Conservation (phyloP, 2,888 invertebrate genomes). For the Hirtodrosophila cameraria region DNA sequence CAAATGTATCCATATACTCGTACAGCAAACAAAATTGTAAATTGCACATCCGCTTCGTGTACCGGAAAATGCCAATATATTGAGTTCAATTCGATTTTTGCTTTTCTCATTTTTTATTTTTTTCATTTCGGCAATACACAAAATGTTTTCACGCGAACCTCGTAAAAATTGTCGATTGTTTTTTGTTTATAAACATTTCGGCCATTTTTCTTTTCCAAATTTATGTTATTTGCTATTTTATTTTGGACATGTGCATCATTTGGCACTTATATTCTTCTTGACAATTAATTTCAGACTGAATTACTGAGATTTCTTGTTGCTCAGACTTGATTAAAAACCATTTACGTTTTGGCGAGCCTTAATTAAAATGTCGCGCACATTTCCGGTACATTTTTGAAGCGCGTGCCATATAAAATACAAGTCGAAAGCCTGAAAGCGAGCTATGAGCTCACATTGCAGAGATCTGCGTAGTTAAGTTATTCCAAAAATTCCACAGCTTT, state of each 20-base stretch:
- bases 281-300: constrained; percentile 32
- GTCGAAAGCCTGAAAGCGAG: constrained; percentile 14
- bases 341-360: constrained; percentile 69
- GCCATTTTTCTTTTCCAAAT: constrained; percentile 5
- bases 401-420: constrained; percentile 58
- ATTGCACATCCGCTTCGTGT: constrained; percentile 30
- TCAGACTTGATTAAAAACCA: constrained; percentile 63
- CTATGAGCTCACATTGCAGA: constrained; percentile 26
- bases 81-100: constrained; percentile 13
- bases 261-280: constrained; percentile 10
- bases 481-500: background rate
- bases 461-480: constrained; percentile 2
- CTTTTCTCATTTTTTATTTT: constrained; percentile 8
- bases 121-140: constrained; percentile 22
- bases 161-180: constrained; percentile 8
- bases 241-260: background rate
- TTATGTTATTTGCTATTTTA: constrained; percentile 10
- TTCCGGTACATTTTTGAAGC: constrained; percentile 73
- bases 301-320: constrained; percentile 37
- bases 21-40: background rate
- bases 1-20: background rate
- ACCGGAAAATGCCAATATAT: constrained; percentile 35
- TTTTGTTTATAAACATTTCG: constrained; percentile 43
- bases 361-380: constrained; percentile 82
- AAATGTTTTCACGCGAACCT: constrained; percentile 17